Conservation (phyloP, 2,888 invertebrate species). For the Napeogenes inachia region DNA sequence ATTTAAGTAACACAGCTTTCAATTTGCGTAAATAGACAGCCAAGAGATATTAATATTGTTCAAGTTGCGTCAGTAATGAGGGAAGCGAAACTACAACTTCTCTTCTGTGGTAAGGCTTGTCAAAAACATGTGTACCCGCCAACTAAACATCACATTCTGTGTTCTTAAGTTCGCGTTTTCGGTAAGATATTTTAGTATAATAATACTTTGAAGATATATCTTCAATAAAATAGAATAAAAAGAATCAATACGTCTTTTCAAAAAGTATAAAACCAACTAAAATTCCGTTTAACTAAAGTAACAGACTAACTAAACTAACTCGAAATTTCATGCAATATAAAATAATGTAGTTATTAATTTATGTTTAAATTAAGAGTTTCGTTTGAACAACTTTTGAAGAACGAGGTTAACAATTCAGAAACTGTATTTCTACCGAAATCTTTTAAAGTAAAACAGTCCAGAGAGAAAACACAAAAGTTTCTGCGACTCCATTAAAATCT, state of each 20-base stretch:
- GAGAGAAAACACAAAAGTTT: constrained; percentile 8
- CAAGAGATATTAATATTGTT: constrained; percentile 9
- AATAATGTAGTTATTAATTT: not conserved
- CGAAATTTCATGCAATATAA: too few relatives aligned
- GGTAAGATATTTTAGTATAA: too few relatives aligned
- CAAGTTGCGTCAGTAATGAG: constrained; percentile 8
- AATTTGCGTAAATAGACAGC: constrained; percentile 1
- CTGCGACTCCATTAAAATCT: constrained; percentile 8
- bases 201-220: too few relatives aligned
- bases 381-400: not conserved
- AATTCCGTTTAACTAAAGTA: too few relatives aligned
- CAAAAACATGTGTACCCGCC: constrained; percentile 7
- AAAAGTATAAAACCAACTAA: too few relatives aligned
- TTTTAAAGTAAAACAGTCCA: not conserved
- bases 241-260: too few relatives aligned
- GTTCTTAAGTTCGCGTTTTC: too few relatives aligned
- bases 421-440: not conserved
- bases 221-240: too few relatives aligned
- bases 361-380: not conserved
- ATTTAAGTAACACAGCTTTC: not conserved
- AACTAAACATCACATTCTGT: too few relatives aligned
- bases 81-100: constrained; percentile 15
- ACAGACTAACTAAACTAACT: too few relatives aligned
- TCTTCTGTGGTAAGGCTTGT: constrained; percentile 13
- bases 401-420: not conserved